These are phyloP conservation scores for Felis catus DNA, from an alignment of 2,113 vertebrate genomes.

Conservation along the genomic window DNA sequence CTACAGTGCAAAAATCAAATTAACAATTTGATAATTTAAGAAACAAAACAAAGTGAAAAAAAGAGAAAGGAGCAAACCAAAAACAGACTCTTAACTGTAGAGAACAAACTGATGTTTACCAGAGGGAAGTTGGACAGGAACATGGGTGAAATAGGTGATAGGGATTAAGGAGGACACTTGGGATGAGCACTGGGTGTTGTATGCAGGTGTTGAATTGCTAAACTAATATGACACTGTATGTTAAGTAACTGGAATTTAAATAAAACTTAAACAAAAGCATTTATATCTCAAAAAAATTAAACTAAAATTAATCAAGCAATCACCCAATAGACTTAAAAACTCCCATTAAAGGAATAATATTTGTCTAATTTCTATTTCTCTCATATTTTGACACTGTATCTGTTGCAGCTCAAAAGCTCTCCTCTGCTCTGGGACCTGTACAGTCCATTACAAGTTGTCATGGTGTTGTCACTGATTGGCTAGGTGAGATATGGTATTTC, in stretches of 20 bases:
- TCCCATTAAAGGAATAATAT: background rate
- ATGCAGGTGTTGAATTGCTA: background rate
- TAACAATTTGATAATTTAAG: background rate
- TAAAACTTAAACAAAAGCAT: background rate
- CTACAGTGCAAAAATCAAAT: background rate
- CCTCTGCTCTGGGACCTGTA: background rate
- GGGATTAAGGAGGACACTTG: background rate
- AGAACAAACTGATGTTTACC: background rate
- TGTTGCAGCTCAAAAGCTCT: background rate
- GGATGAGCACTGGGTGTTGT: background rate
- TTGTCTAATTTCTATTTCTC: background rate
- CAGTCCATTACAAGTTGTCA: background rate
- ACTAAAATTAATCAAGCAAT: background rate
- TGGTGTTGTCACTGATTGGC: background rate
- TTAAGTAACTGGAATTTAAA: background rate
- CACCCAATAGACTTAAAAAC: background rate
- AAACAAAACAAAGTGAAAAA: background rate
- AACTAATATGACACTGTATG: background rate
- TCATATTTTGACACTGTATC: background rate
- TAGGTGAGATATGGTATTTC: background rate
- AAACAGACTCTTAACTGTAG: background rate
- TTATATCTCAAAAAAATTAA: background rate
- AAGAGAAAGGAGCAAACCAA: background rate
- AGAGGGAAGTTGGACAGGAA: background rate
- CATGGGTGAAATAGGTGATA: background rate